A percentile compares a stretch with the other conserved stretches of the same genome.
These are phyloP conservation scores for Hemibagrus wyckioides DNA, from an alignment of 2,113 vertebrate species.

Conservation along the genomic window DNA sequence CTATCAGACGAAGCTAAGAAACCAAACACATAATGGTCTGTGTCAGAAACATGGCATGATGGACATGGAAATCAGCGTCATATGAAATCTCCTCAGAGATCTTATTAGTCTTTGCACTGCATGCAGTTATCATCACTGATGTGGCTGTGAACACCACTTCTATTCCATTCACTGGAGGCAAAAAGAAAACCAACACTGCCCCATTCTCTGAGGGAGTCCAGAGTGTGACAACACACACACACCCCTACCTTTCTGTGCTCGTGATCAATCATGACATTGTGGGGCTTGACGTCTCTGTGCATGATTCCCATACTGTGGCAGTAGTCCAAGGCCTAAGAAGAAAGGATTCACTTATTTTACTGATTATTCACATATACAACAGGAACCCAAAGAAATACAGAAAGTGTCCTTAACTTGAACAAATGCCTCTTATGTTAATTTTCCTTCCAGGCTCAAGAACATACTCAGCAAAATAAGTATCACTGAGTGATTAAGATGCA, in stretches of 20 bases:
- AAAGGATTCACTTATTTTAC: not conserved
- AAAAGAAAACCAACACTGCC: not conserved
- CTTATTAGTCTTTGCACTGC: not conserved
- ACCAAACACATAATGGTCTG: not conserved
- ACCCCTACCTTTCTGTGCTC: constrained; percentile 58
- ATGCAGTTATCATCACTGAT: not conserved
- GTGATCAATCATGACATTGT: constrained; percentile 60
- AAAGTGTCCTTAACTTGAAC: not conserved
- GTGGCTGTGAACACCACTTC: not conserved
- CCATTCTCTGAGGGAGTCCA: not conserved
- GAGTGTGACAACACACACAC: not conserved
- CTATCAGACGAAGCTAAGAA: constrained; percentile 67
- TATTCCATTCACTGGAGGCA: not conserved
- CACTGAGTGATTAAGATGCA: constrained; percentile 16
- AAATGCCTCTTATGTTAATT: not conserved
- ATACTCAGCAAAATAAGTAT: not conserved
- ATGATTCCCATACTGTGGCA: constrained; percentile 62
- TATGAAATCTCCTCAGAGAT: not conserved
- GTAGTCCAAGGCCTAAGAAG: constrained; percentile 56
- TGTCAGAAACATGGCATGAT: not conserved
- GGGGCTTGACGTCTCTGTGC: constrained; percentile 60
- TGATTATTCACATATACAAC: not conserved
- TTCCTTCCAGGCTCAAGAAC: not conserved
- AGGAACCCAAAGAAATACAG: not conserved
- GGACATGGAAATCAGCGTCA: not conserved